Conservation (phyloP, 2,113 vertebrate species). For the Lasiurus borealis region DNA sequence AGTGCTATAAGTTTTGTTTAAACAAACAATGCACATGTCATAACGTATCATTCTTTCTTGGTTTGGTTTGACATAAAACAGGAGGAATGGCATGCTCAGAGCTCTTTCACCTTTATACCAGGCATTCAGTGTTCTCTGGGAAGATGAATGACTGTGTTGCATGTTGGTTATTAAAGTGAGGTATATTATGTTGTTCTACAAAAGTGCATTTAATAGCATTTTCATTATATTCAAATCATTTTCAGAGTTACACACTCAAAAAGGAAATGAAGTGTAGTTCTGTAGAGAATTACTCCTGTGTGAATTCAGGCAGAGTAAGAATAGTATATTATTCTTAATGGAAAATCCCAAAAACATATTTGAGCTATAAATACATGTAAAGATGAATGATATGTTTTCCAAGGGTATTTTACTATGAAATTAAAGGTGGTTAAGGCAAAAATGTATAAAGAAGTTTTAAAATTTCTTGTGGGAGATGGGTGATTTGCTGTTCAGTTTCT, state of each 20-base stretch:
- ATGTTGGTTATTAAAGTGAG: constrained; percentile 73
- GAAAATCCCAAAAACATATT: constrained; percentile 66
- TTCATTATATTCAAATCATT: constrained; percentile 80
- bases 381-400: constrained; percentile 73
- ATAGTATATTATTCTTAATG: constrained; percentile 77
- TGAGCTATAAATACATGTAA: constrained; percentile 72
- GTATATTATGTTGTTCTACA: constrained; percentile 69
- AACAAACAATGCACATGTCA: not conserved
- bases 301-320: constrained; percentile 78
- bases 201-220: constrained; percentile 71
- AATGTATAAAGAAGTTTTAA: constrained; percentile 25
- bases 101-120: constrained; percentile 23
- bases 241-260: constrained; percentile 69
- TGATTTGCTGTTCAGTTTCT: not conserved
- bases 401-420: constrained; percentile 65
- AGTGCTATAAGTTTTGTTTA: not conserved
- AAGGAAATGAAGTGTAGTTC: constrained; percentile 76
- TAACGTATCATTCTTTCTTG: constrained; percentile 57
- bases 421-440: constrained; percentile 60
- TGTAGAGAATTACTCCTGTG: constrained; percentile 75
- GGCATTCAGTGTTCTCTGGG: constrained; percentile 18
- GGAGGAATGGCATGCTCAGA: not conserved
- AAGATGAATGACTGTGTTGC: constrained; percentile 53
- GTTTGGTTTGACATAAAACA: constrained; percentile 45
- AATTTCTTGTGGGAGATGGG: constrained; percentile 20